A percentile compares a stretch with the other conserved stretches of the same genome.
phyloP scores from a whole-genome alignment of 2,888 invertebrate genomes.

The Sinelater perroti region DNA sequence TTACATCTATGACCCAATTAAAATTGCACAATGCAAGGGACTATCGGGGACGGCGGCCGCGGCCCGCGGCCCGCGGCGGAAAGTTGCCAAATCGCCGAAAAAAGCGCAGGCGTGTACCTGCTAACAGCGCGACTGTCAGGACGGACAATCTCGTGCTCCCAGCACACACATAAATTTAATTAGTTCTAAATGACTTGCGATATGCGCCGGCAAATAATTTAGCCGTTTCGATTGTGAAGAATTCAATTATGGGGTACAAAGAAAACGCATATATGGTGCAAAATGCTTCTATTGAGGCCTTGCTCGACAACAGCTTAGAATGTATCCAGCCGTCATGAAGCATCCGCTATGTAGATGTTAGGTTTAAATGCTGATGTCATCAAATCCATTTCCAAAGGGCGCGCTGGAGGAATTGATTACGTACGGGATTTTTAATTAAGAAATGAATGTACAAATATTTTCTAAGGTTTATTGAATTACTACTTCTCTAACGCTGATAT shows the following conservation, averaged over 20 bases:
- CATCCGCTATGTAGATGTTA: too few relatives aligned
- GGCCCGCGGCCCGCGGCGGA: too few relatives aligned
- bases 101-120: slow-evolving; percentile 43
- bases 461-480: too few relatives aligned
- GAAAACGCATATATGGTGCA: slow-evolving; percentile 32
- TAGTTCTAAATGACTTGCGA: slow-evolving; percentile 59
- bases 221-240: slow-evolving; percentile 56
- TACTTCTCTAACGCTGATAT: too few relatives aligned
- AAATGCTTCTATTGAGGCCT: slow-evolving; percentile 20
- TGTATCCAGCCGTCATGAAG: too few relatives aligned
- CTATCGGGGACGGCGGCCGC: too few relatives aligned
- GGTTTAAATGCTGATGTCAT: too few relatives aligned
- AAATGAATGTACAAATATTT: too few relatives aligned
- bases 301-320: neutral
- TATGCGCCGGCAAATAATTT: slow-evolving; percentile 54
- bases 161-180: slow-evolving; percentile 59
- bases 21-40: slow-evolving; percentile 11
- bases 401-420: too few relatives aligned
- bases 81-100: slow-evolving; percentile 21
- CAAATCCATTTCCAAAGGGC: too few relatives aligned
- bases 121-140: slow-evolving; percentile 45
- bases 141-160: slow-evolving; percentile 48
- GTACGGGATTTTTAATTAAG: too few relatives aligned
- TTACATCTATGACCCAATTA: slow-evolving; percentile 15
- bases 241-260: slow-evolving; percentile 60